These are phyloP conservation scores for Semaprochilodus insignis DNA, from an alignment of 2,797 vertebrate species.

Conservation along the genomic window DNA sequence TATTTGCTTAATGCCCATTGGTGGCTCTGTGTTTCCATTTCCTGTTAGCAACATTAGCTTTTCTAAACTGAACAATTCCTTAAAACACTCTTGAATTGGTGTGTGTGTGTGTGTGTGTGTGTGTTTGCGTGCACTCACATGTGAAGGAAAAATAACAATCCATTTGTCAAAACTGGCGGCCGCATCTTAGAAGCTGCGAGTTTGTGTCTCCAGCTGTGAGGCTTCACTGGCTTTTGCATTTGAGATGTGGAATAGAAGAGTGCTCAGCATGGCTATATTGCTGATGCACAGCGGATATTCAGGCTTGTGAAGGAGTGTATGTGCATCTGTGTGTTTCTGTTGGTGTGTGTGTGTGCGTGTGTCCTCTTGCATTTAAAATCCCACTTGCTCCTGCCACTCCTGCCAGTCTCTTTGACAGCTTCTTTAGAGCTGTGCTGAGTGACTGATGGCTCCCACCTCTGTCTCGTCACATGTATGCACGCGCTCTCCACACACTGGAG, in stretches of 20 bases:
- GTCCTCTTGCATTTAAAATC: not conserved
- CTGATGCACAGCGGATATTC: constrained; percentile 10
- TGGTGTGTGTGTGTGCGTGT: constrained; percentile 4
- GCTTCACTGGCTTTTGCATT: constrained; percentile 6
- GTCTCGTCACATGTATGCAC: not conserved
- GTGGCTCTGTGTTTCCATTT: not conserved
- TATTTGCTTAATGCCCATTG: not conserved
- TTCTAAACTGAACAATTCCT: not conserved
- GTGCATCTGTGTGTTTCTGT: not conserved
- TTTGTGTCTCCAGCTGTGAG: constrained; percentile 36
- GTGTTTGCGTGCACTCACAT: not conserved
- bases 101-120: not conserved
- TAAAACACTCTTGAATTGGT: not conserved
- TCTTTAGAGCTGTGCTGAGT: constrained; percentile 18
- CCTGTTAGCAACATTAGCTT: not conserved
- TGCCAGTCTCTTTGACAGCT: not conserved
- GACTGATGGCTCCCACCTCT: constrained; percentile 5
- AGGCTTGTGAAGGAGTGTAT: not conserved
- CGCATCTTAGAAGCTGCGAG: constrained; percentile 13
- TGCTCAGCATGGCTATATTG: not conserved
- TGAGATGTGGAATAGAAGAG: constrained; percentile 2
- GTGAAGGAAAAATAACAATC: not conserved
- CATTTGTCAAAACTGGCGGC: constrained; percentile 40
- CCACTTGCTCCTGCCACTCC: not conserved
- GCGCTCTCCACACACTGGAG: not conserved